Conservation (phyloP, 1,140 invertebrate species). For the Neomicropteryx cornuta region DNA sequence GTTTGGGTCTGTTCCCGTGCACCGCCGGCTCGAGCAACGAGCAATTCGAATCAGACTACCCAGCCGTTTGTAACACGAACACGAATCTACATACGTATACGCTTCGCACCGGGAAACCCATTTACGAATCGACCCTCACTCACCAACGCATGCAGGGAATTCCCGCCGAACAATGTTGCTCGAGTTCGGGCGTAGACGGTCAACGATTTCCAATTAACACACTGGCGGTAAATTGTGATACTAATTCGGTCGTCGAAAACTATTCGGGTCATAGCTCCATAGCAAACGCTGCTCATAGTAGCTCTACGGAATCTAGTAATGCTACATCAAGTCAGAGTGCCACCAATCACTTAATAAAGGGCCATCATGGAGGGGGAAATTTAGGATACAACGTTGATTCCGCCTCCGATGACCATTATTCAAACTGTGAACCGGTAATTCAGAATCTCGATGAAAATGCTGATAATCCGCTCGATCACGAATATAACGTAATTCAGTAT, state of each 20-base stretch:
- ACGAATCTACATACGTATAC: conserved; percentile 76
- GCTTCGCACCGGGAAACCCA: conserved; percentile 62
- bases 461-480: conserved; percentile 36
- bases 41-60: conserved; percentile 68
- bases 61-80: conserved; percentile 74
- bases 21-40: conserved; percentile 65
- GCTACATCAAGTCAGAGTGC: conserved; percentile 37
- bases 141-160: conserved; percentile 33
- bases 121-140: conserved; percentile 52
- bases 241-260: conserved; percentile 40
- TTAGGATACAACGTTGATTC: conserved; percentile 30
- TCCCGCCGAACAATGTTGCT: conserved; percentile 36
- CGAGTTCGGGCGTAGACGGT: conserved; percentile 24
- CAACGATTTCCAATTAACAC: conserved; percentile 34
- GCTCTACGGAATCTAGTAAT: conserved; percentile 39
- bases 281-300: conserved; percentile 38
- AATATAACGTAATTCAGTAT: conserved; percentile 41
- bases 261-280: conserved; percentile 40
- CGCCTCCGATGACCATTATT: conserved; percentile 38
- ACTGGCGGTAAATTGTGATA: conserved; percentile 35
- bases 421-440: conserved; percentile 37
- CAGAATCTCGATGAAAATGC: conserved; percentile 30
- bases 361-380: conserved; percentile 35
- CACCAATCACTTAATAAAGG: conserved; percentile 38
- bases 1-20: conserved; percentile 65